These are phyloP conservation scores for Lepeophtheirus salmonis DNA, from an alignment of 1,140 invertebrate species.

Conservation along the genomic window DNA sequence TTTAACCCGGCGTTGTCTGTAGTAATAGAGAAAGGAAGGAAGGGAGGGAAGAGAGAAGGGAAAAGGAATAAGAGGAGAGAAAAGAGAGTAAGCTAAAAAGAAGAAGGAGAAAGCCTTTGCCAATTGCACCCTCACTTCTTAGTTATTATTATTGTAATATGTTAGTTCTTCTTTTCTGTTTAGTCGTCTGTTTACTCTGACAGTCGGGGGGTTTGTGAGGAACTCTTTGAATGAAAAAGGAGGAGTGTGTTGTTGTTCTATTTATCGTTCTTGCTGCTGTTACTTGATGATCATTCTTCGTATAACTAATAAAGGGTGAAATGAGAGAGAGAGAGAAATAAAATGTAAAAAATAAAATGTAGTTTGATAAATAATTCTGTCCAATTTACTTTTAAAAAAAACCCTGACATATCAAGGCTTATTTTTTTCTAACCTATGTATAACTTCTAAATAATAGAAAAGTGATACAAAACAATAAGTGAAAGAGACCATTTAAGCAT, in stretches of 20 bases:
- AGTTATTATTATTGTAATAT: neutral
- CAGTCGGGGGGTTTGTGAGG: neutral
- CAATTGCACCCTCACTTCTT: neutral
- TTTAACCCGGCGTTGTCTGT: too few species aligned
- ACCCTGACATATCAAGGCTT: too few species aligned
- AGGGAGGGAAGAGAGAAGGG: neutral
- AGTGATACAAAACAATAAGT: too few species aligned
- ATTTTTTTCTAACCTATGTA: too few species aligned
- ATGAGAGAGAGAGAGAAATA: too few species aligned
- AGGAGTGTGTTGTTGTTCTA: neutral
- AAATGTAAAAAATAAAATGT: too few species aligned
- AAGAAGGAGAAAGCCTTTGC: neutral
- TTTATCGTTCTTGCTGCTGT: neutral
- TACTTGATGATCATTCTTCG: neutral
- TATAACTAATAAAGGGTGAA: neutral
- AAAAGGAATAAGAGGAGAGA: neutral
- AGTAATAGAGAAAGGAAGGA: neutral
- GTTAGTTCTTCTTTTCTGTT: neutral
- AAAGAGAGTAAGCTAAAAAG: neutral
- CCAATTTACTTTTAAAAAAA: too few species aligned
- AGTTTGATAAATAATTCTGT: too few species aligned
- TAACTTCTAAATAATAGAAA: too few species aligned
- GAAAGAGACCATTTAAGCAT: too few species aligned
- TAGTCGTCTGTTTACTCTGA: neutral
- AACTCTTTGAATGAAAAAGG: neutral